Percentiles rank a stretch among this genome's conserved stretches.
phyloP scores from a whole-genome alignment of 1,140 invertebrate genomes.

The Maconellicoccus hirsutus region DNA sequence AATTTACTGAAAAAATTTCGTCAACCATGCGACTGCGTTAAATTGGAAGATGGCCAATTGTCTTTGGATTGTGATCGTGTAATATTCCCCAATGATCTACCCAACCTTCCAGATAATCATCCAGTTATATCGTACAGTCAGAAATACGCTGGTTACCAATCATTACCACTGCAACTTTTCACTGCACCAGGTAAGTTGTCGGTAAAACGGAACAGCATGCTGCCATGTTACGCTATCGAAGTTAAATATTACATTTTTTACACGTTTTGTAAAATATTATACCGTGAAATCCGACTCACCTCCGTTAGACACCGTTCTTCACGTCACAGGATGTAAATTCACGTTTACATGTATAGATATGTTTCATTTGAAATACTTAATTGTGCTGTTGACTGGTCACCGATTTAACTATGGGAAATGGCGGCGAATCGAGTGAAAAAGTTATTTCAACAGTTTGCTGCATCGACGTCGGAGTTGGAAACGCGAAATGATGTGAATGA shows the following conservation, averaged over 20 bases:
- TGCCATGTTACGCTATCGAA: neutral
- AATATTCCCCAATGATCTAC: conserved; percentile 63
- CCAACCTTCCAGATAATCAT: conserved; percentile 55
- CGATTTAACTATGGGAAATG: too few species aligned
- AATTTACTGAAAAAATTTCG: conserved; percentile 27
- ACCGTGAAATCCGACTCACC: neutral
- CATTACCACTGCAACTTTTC: conserved; percentile 54
- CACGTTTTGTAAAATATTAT: neutral
- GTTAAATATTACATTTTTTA: too few species aligned
- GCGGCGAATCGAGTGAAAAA: too few species aligned
- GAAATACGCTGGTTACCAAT: conserved; percentile 61
- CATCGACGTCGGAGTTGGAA: too few species aligned
- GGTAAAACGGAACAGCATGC: neutral
- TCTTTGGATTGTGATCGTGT: conserved; percentile 66
- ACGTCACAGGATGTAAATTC: too few species aligned
- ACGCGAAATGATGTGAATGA: too few species aligned
- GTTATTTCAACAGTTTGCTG: too few species aligned
- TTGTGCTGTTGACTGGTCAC: too few species aligned
- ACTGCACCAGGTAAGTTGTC: conserved; percentile 34
- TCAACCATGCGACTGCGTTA: conserved; percentile 29
- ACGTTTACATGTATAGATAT: too few species aligned
- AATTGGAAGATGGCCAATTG: conserved; percentile 26
- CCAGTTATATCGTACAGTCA: conserved; percentile 65
- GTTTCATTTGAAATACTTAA: too few species aligned
- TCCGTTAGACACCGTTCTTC: neutral